Conservation (phyloP, 1,140 invertebrate genomes). For the Babylonia areolata region DNA sequence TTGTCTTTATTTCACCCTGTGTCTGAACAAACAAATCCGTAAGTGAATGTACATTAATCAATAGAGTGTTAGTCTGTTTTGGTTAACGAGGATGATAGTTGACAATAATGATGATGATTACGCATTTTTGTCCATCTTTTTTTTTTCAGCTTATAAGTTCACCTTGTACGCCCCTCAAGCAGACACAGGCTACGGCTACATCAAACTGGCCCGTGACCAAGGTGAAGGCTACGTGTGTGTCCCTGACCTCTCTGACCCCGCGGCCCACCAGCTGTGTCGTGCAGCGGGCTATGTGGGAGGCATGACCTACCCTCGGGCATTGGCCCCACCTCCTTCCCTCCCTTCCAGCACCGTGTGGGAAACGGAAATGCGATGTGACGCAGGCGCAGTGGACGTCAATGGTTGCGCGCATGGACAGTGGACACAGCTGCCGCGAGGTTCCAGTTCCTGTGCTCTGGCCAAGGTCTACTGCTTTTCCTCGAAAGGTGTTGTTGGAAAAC, state of each 20-base stretch:
- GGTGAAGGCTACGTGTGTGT: slow-evolving; percentile 17
- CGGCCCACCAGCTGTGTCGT: not conserved
- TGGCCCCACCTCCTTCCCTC: not conserved
- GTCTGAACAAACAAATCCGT: too few species aligned
- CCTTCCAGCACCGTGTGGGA: not conserved
- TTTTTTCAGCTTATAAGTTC: not conserved
- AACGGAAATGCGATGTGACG: not conserved
- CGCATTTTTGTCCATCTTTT: too few species aligned
- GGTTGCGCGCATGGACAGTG: not conserved
- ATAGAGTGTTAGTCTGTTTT: too few species aligned
- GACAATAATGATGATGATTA: too few species aligned
- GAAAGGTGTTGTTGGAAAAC: not conserved
- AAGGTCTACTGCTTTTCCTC: not conserved
- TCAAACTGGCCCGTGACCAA: not conserved
- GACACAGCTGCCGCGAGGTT: not conserved
- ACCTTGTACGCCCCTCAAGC: not conserved
- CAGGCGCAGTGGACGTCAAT: not conserved
- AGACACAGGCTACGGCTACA: not conserved
- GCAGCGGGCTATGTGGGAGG: slow-evolving; percentile 9
- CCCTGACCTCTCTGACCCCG: not conserved
- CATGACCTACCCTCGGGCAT: not conserved
- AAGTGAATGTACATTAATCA: too few species aligned
- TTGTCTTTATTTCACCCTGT: too few species aligned
- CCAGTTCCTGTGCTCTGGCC: not conserved
- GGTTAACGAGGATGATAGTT: too few species aligned